Conservation (phyloP, 1,140 invertebrate species). For the Hylyphantes graminicola region DNA sequence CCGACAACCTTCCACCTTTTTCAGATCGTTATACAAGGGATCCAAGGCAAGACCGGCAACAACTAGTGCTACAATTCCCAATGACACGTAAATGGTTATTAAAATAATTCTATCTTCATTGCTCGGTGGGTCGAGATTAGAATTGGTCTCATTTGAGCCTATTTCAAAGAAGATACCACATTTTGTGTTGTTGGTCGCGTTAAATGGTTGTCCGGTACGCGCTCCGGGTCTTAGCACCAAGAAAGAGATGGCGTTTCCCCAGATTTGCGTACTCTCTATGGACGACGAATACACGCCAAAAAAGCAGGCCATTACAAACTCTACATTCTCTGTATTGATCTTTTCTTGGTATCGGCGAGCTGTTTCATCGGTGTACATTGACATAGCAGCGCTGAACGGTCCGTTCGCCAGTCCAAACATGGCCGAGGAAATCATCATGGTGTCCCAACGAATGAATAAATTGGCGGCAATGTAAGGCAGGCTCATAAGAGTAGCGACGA, state of each 20-base stretch:
- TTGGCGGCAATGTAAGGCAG: conserved; percentile 68
- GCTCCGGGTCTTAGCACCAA: conserved; percentile 13
- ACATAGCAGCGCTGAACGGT: conserved; percentile 71
- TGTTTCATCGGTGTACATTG: conserved; percentile 70
- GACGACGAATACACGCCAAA: conserved; percentile 34
- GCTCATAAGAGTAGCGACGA: conserved; percentile 66
- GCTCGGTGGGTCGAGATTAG: neutral
- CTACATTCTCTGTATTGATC: neutral
- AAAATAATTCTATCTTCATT: conserved; percentile 88
- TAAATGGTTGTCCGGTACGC: neutral
- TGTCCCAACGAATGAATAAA: conserved; percentile 64
- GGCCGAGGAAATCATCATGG: conserved; percentile 68
- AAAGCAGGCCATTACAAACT: conserved; percentile 26
- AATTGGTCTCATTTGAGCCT: neutral
- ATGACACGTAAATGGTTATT: conserved; percentile 82
- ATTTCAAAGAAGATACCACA: conserved; percentile 8
- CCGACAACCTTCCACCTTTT: neutral
- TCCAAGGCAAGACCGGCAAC: conserved; percentile 90
- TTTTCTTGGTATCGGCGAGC: conserved; percentile 60
- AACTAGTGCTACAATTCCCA: conserved; percentile 83
- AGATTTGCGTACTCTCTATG: conserved; percentile 29
- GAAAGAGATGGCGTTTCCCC: conserved; percentile 32
- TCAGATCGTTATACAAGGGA: neutral
- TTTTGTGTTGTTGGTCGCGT: neutral
- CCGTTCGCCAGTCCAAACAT: conserved; percentile 69